Percentiles rank a stretch among this genome's conserved stretches.
phyloP scores from a whole-genome alignment of 2,797 vertebrate species.

The Cyprinodon diabolis region DNA sequence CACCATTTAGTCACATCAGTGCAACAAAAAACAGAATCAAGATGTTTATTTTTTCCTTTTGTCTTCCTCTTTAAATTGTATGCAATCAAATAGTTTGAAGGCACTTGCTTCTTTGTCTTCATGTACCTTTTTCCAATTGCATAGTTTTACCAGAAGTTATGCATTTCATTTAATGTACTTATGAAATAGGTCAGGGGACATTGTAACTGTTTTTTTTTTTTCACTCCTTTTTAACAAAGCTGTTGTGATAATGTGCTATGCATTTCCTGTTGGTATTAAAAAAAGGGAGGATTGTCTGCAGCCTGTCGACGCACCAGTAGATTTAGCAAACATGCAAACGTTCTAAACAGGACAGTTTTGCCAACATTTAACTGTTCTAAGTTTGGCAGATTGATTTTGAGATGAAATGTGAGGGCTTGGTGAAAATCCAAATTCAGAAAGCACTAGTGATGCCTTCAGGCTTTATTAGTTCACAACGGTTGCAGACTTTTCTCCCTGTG shows the following conservation, averaged over 20 bases:
- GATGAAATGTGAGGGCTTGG: conserved; percentile 9
- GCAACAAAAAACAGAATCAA: conserved; percentile 15
- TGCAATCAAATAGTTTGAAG: conserved; percentile 41
- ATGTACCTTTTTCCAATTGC: conserved; percentile 41
- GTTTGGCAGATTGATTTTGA: not conserved
- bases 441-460: conserved; percentile 12
- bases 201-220: conserved; percentile 23
- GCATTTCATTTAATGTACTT: conserved; percentile 57
- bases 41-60: conserved; percentile 8
- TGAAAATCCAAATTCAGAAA: conserved; percentile 29
- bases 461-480: conserved; percentile 19
- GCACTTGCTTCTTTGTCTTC: conserved; percentile 28
- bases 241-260: conserved; percentile 64
- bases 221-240: conserved; percentile 41
- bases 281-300: conserved; percentile 51
- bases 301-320: conserved; percentile 36
- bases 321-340: conserved; percentile 37
- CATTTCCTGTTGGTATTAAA: conserved; percentile 54
- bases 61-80: conserved; percentile 42
- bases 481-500: conserved; percentile 41
- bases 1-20: conserved; percentile 17
- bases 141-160: conserved; percentile 54
- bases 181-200: conserved; percentile 32
- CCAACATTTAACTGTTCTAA: not conserved
- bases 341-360: conserved; percentile 1